A percentile compares a stretch with the other conserved stretches of the same genome.
phyloP scores from a whole-genome alignment of 2,888 invertebrate species.

The Pollenia amentaria region DNA sequence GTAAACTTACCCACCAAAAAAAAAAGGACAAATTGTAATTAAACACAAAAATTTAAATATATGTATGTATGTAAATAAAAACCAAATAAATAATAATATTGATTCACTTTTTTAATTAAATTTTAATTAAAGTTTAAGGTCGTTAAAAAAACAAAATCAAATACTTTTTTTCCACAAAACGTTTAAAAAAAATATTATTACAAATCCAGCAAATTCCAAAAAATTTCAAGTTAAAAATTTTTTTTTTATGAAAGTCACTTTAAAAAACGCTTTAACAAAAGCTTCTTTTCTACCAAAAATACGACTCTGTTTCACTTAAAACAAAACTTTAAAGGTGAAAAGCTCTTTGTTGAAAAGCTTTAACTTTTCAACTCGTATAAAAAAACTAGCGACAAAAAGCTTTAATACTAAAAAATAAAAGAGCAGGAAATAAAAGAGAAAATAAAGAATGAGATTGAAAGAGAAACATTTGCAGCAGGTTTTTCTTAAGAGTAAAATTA shows the following conservation, averaged over 20 bases:
- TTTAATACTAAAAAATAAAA: not conserved
- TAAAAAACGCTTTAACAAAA: not conserved
- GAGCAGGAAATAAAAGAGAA: not conserved
- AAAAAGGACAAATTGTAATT: slow-evolving; percentile 59
- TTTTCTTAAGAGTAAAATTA: too few relatives aligned
- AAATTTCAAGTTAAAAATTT: slow-evolving; percentile 11
- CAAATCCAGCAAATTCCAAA: not conserved
- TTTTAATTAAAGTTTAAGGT: slow-evolving; percentile 71
- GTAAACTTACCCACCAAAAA: not conserved
- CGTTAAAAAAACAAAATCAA: slow-evolving; percentile 2
- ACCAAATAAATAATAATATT: not conserved
- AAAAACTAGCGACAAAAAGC: not conserved
- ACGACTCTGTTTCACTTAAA: not conserved
- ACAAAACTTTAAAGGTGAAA: not conserved
- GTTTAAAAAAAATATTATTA: not conserved
- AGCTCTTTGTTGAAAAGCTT: slow-evolving; percentile 2
- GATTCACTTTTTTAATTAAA: slow-evolving; percentile 26
- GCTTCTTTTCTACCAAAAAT: not conserved
- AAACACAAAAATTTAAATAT: slow-evolving; percentile 31
- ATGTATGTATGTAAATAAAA: slow-evolving; percentile 15
- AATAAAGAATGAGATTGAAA: too few relatives aligned
- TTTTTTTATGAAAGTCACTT: not conserved
- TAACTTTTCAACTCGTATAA: slow-evolving; percentile 20
- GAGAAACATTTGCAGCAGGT: too few relatives aligned
- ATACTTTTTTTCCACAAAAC: not conserved